Evolutionary conservation across 2,797 vertebrate species (phyloP), one percentile per base, ranked within the genome.

Genomic region (Acrossocheilus fasciatus): DNA sequence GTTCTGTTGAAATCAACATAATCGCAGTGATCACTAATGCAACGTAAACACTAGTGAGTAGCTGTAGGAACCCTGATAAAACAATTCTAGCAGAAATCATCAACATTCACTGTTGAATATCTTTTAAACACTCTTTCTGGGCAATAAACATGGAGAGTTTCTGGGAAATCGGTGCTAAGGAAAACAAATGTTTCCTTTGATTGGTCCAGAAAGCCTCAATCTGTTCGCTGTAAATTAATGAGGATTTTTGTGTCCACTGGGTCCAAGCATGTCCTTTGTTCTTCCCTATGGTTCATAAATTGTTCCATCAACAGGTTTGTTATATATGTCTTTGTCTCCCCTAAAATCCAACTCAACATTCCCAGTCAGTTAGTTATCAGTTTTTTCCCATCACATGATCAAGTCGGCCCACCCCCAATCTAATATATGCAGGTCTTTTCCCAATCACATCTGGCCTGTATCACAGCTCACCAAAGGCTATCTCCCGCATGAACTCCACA

Each of bases 381-480:
- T 74, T 82, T 69, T 86, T 81, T 78, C 74, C 85, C 62, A 86
- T 86, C 74, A 52, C 59, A 4, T 36, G 78, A 78, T 54, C 30
- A 85, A 68, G 41, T 82, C 4, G 4, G n/a, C 52, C 74, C 23
- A 8, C 70, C 69, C 45, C 34, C 23, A 89, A 89, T 73, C 83
- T 36, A 91, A 87, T 91, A 87, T 91, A 72, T 54, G 4, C 76
- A 73, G 83, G 45, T 77, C 30, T 87, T 87, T 90, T 64, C n/a
- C 77, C 62, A 77, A 66, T 90, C 89, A 90, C 93, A 94, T 94
- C 92, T 95, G 93, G 92, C 91, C 90, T 89, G 88, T 86, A 93
- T 93, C 88, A 90, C 82, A 84, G 83, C 87, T 93, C 92, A 92
- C 92, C 86, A 91, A 91, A 93, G 92, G 90, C 54, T 82, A 79